A percentile compares a stretch with the other conserved stretches of the same genome.
phyloP scores from a whole-genome alignment of 2,797 vertebrate genomes.

The Thamnophis elegans region DNA sequence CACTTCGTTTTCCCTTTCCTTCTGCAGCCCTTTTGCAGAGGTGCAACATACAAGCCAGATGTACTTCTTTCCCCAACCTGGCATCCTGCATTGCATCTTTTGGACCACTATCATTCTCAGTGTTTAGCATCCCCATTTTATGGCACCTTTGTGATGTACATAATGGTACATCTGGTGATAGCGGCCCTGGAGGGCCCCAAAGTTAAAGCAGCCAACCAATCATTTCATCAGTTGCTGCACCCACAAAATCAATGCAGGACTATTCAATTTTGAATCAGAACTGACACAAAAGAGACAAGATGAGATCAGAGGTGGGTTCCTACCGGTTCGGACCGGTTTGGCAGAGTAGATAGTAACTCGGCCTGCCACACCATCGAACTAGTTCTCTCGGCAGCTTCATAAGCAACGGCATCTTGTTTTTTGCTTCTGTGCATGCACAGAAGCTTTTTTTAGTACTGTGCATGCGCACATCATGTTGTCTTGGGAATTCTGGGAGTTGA shows the following conservation, averaged over 20 bases:
- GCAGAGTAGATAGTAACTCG: too few species aligned
- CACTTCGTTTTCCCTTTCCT: neutral
- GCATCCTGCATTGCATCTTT: neutral
- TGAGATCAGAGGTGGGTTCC: too few species aligned
- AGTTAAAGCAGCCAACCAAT: neutral
- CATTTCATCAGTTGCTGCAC: neutral
- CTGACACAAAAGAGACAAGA: neutral
- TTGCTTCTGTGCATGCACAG: too few species aligned
- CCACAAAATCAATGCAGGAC: neutral
- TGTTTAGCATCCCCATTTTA: neutral
- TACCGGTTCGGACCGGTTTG: too few species aligned
- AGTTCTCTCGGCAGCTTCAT: too few species aligned
- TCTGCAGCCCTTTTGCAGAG: neutral
- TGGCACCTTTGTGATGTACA: neutral
- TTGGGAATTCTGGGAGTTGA: too few species aligned
- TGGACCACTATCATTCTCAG: neutral
- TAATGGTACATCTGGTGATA: neutral
- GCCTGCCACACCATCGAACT: too few species aligned
- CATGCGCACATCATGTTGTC: too few species aligned
- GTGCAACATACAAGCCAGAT: neutral
- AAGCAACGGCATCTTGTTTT: too few species aligned
- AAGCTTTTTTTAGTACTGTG: too few species aligned
- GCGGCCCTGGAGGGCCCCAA: neutral
- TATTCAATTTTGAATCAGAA: neutral
- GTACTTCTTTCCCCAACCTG: neutral